Evolutionary conservation across 2,888 invertebrate genomes (phyloP).

Genomic region (Diplazon laetatorius): DNA sequence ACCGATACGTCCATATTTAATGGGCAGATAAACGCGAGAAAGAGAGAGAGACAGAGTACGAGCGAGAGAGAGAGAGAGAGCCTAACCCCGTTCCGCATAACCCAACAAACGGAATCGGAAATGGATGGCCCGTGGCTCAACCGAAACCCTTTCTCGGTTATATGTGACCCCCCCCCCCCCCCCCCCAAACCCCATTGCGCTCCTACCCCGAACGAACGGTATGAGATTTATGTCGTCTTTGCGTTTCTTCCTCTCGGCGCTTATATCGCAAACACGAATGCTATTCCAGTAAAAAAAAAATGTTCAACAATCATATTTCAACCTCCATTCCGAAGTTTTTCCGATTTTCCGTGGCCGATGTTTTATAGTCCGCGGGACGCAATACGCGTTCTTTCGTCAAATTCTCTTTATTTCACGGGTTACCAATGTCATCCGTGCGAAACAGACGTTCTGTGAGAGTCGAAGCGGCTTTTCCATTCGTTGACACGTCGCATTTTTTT

Average conservation of each 20-base stretch:
- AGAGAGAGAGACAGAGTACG: too few relatives aligned
- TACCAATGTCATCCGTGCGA: too few relatives aligned
- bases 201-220: not conserved
- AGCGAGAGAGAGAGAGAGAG: too few relatives aligned
- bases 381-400: slow-evolving; percentile 42
- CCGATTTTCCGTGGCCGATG: slow-evolving; percentile 14
- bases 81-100: slow-evolving; percentile 16
- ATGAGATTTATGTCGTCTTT: slow-evolving; percentile 65
- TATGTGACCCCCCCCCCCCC: slow-evolving; percentile 55
- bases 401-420: slow-evolving; percentile 20
- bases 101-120: slow-evolving; percentile 67
- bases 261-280: slow-evolving; percentile 48
- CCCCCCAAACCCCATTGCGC: slow-evolving; percentile 42
- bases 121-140: slow-evolving; percentile 65
- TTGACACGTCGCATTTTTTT: not conserved
- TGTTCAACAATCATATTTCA: slow-evolving; percentile 66
- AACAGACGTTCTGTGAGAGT: too few relatives aligned
- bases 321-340: slow-evolving; percentile 57
- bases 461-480: too few relatives aligned
- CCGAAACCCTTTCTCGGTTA: slow-evolving; percentile 64
- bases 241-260: slow-evolving; percentile 35
- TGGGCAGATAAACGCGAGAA: slow-evolving; percentile 70
- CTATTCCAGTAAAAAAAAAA: slow-evolving; percentile 55
- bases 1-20: slow-evolving; percentile 65
- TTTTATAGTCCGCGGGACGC: slow-evolving; percentile 25